Evolutionary conservation across 2,797 vertebrate species (phyloP).

Genomic region (Platyrinchus mystaceus): DNA sequence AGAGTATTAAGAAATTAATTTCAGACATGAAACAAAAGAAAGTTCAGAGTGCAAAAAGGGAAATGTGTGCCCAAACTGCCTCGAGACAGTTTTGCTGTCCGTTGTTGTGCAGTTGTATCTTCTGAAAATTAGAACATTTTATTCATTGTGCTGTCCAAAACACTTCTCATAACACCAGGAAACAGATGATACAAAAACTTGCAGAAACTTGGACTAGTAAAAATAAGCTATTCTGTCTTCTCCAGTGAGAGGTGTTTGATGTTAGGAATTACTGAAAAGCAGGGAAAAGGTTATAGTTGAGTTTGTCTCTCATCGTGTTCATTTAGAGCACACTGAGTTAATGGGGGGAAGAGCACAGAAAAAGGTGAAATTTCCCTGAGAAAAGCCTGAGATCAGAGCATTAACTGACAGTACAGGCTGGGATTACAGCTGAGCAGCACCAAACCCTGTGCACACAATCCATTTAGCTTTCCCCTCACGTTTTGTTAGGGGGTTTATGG

Average conservation of each 20-base stretch:
- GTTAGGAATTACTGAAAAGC: not conserved
- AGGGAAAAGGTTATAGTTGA: not conserved
- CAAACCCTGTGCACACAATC: not conserved
- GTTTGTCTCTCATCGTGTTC: not conserved
- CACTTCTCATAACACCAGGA: constrained; percentile 54
- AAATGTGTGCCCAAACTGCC: not conserved
- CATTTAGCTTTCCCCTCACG: not conserved
- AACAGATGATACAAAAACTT: constrained; percentile 14
- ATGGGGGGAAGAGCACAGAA: not conserved
- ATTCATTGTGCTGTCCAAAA: constrained; percentile 3
- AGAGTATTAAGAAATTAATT: not conserved
- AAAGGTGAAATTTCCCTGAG: not conserved
- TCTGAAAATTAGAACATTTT: not conserved
- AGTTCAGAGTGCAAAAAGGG: not conserved
- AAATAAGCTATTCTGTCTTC: not conserved
- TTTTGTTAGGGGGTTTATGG: not conserved
- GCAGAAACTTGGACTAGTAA: not conserved
- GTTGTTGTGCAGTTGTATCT: not conserved
- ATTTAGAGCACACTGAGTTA: not conserved
- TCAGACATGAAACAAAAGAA: not conserved
- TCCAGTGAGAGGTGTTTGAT: not conserved
- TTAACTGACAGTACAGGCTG: not conserved
- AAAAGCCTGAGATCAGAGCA: not conserved
- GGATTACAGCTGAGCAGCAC: not conserved
- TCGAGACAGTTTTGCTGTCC: not conserved